Percentiles rank a stretch among this genome's conserved stretches.
These are phyloP conservation scores for Drosophila orena DNA, from an alignment of 1,140 invertebrate genomes.

Conservation along the genomic window DNA sequence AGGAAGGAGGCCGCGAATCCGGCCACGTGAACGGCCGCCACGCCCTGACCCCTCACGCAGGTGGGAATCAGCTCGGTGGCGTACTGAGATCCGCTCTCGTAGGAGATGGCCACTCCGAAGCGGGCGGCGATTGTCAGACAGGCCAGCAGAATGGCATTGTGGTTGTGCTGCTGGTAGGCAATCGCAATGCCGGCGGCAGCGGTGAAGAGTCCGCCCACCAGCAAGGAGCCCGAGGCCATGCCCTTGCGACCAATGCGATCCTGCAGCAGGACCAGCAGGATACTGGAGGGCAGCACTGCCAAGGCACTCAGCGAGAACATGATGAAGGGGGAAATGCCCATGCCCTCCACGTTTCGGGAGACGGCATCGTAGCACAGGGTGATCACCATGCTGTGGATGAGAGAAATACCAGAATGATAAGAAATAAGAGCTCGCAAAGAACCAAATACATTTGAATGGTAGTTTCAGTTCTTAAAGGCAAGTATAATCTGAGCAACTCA, in stretches of 20 bases:
- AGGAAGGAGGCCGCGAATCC: constrained; percentile 87
- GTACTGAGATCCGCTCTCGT: constrained; percentile 88
- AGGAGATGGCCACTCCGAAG: constrained; percentile 88
- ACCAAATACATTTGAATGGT: too few species aligned
- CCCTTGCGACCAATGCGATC: constrained; percentile 87
- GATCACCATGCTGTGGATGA: constrained; percentile 86
- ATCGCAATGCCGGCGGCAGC: constrained; percentile 81
- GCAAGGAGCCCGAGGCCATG: constrained; percentile 86
- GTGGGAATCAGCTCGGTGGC: constrained; percentile 89
- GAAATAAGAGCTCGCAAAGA: too few species aligned
- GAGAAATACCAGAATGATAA: neutral
- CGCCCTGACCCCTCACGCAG: constrained; percentile 87
- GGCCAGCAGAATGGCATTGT: constrained; percentile 84
- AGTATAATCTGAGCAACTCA: constrained; percentile 57
- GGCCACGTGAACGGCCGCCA: constrained; percentile 87
- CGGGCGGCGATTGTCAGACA: constrained; percentile 87
- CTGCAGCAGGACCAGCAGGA: constrained; percentile 86
- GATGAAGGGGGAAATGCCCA: constrained; percentile 87
- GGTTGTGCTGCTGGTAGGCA: constrained; percentile 78
- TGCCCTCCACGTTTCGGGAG: constrained; percentile 87
- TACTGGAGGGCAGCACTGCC: constrained; percentile 87
- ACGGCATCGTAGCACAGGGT: constrained; percentile 88
- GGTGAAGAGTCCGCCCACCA: constrained; percentile 86
- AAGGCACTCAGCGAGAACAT: constrained; percentile 87
- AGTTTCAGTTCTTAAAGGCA: too few species aligned